Base-by-base conservation (phyloP, 2,797 vertebrate genomes). In the Sebastolobus altivelis region DNA sequence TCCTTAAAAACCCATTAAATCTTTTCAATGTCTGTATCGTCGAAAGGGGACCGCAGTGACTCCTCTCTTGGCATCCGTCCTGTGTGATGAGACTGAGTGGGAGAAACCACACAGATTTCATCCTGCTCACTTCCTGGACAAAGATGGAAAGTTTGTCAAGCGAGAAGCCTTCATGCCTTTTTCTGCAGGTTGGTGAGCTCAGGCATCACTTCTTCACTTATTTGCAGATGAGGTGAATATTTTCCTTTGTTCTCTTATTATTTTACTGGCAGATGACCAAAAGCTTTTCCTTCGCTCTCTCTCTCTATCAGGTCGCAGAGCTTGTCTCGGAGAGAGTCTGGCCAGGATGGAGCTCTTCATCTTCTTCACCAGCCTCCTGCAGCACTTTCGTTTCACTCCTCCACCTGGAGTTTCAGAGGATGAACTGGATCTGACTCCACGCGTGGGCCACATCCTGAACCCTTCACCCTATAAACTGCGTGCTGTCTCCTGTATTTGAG, bases 161-260 rank as follows among this genome's bases (percentile, higher is more conserved):
- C 85, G 66, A 72, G 91, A 95, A 0, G 93, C 94, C 76, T 95
- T 95, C 88, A 74, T 95, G 77, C 81, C 93, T 1, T 95, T 95
- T 62, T 95, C 95, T 79, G 94, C 95, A 93, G 95, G 94, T 95
- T 46, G 2, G 73, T 83, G n/a, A 62, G 3, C 0, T 14, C 1
- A 9, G 0, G 0, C 0, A 2, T 22, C 6, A 0, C 9, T 20
- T 55, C 13, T n/a, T 8, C 1, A 5, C 1, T 16, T 22, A 1
- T 2, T n/a, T 14, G 13, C 43, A 62, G 35, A 56, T 27, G 8
- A 58, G 4, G 0, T 38, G 10, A 43, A 27, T 1, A 4, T n/a
- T 29, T 37, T 16, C 18, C 4, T 5, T 40, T 37, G 29, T 20
- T 62, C 33, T 62, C 11, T 62, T 46, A 8, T 46, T 46, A 46